Evolutionary conservation across 2,113 vertebrate species (phyloP).

Genomic region (Laticauda colubrina): DNA sequence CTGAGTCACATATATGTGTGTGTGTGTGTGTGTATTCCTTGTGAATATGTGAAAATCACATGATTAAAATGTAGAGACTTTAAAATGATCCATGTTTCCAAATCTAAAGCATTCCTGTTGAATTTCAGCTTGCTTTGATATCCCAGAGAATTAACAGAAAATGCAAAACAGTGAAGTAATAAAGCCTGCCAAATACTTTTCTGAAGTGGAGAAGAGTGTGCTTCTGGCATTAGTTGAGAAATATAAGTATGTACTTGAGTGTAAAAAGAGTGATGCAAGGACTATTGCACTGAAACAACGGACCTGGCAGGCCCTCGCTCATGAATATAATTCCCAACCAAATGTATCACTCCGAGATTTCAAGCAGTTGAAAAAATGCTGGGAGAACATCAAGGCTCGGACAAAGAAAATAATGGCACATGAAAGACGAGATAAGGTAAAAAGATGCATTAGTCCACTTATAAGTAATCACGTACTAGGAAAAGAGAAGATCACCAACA

Average conservation of each 20-base stretch:
- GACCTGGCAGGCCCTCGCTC: slow-evolving; percentile 79
- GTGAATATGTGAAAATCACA: slow-evolving; percentile 1
- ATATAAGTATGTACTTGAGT: slow-evolving; percentile 80
- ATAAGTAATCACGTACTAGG: slow-evolving; percentile 72
- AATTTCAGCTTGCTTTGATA: slow-evolving; percentile 64
- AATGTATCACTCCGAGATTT: slow-evolving; percentile 78
- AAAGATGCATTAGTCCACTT: slow-evolving; percentile 74
- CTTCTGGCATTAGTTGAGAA: slow-evolving; percentile 79
- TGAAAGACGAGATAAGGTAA: slow-evolving; percentile 78
- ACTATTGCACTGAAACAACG: slow-evolving; percentile 80
- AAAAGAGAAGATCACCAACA: slow-evolving; percentile 76
- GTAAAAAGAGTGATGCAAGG: slow-evolving; percentile 79
- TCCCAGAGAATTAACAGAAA: slow-evolving; percentile 69
- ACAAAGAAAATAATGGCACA: slow-evolving; percentile 86
- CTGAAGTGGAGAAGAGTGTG: slow-evolving; percentile 81
- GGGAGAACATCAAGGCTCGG: slow-evolving; percentile 84
- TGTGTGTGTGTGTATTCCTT: background rate
- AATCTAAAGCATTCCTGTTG: slow-evolving; percentile 28
- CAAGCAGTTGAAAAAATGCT: slow-evolving; percentile 82
- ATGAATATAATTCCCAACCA: slow-evolving; percentile 80
- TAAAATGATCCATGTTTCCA: background rate
- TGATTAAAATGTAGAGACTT: background rate
- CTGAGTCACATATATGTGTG: background rate
- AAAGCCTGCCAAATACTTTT: slow-evolving; percentile 83
- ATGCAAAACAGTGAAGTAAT: slow-evolving; percentile 84